Conservation (phyloP, 2,113 vertebrate genomes). For the Heteronetta atricapilla region DNA sequence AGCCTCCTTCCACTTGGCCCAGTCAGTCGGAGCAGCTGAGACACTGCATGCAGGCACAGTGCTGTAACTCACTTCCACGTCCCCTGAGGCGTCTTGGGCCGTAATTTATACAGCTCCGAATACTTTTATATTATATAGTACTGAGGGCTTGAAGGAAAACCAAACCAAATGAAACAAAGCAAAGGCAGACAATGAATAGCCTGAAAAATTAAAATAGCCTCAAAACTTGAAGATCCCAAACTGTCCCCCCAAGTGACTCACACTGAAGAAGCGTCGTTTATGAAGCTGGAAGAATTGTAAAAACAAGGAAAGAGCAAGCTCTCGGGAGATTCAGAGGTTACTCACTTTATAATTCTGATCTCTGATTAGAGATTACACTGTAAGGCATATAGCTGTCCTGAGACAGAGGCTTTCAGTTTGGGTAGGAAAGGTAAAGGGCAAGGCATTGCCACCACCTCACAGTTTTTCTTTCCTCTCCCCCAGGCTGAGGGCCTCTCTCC, state of each 20-base stretch:
- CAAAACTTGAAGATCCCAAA: slow-evolving; percentile 47
- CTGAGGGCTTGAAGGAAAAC: slow-evolving; percentile 42
- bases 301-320: slow-evolving; percentile 3
- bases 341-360: neutral
- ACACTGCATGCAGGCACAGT: neutral
- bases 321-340: neutral
- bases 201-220: slow-evolving; percentile 58
- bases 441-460: neutral
- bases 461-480: neutral
- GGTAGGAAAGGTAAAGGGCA: neutral
- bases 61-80: slow-evolving; percentile 26
- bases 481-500: neutral
- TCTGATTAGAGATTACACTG: neutral
- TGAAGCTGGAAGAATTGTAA: neutral
- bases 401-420: neutral
- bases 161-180: slow-evolving; percentile 56
- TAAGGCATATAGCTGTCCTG: neutral
- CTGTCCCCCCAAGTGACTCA: slow-evolving; percentile 22
- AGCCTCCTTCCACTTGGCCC: slow-evolving; percentile 20
- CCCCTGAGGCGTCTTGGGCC: slow-evolving; percentile 17
- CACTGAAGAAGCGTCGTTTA: neutral
- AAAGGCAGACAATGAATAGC: slow-evolving; percentile 63
- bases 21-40: slow-evolving; percentile 14
- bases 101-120: slow-evolving; percentile 54
- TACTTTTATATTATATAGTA: slow-evolving; percentile 50